Percentiles rank a stretch among this genome's conserved stretches.
phyloP scores from a whole-genome alignment of 2,113 vertebrate genomes.

The Sorex fumeus region DNA sequence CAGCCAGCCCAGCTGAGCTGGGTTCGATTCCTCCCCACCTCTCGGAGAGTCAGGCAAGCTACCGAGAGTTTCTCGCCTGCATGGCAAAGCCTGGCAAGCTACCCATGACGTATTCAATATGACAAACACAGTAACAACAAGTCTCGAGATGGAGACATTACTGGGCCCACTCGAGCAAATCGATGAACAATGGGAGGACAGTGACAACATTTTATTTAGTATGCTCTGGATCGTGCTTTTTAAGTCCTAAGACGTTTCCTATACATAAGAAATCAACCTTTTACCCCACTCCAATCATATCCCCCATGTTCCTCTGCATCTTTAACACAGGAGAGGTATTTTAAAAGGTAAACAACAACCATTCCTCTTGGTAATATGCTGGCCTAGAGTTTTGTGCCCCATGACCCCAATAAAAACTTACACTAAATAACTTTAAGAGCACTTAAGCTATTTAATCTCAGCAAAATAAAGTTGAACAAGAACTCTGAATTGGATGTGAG shows the following conservation, averaged over 20 bases:
- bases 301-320: background rate
- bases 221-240: background rate
- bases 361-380: background rate
- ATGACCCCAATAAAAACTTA: background rate
- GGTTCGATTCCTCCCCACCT: too few species aligned
- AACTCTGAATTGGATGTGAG: background rate
- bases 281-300: background rate
- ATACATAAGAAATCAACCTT: background rate
- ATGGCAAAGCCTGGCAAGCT: too few species aligned
- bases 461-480: background rate
- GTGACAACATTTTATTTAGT: background rate
- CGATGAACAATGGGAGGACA: too few species aligned
- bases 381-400: background rate
- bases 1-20: too few species aligned
- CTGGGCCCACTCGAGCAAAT: too few species aligned
- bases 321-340: background rate
- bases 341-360: too few species aligned
- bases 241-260: background rate
- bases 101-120: too few species aligned
- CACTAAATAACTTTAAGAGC: background rate
- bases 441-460: background rate
- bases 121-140: too few species aligned
- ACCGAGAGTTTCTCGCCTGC: too few species aligned
- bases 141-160: too few species aligned
- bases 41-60: too few species aligned